These are phyloP conservation scores for Parapsyche elsis DNA, from an alignment of 1,140 invertebrate genomes.

Conservation along the genomic window DNA sequence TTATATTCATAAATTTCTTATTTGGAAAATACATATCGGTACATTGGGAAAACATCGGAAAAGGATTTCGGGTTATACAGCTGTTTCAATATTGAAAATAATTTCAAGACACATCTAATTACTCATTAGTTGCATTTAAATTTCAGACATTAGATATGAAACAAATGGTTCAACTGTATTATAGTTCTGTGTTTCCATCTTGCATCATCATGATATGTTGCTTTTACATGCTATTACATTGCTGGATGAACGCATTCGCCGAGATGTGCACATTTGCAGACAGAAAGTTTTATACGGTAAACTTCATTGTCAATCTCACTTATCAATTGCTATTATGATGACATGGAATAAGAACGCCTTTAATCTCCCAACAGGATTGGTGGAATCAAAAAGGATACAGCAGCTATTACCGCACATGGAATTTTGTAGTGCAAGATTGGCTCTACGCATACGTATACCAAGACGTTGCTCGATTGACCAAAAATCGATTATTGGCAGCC, in stretches of 20 bases:
- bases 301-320: neutral
- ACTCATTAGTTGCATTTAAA: too few species aligned
- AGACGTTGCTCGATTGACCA: constrained; percentile 75
- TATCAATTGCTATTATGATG: neutral
- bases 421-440: constrained; percentile 94
- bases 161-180: constrained; percentile 66
- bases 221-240: constrained; percentile 88
- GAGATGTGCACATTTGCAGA: constrained; percentile 90
- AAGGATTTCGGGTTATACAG: constrained; percentile 61
- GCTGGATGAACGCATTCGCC: constrained; percentile 89
- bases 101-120: too few species aligned
- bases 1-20: constrained; percentile 83
- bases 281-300: constrained; percentile 82
- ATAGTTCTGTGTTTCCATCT: constrained; percentile 76
- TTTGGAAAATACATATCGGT: constrained; percentile 72
- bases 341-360: neutral
- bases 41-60: constrained; percentile 23
- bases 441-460: constrained; percentile 91
- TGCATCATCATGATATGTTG: constrained; percentile 77
- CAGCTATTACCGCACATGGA: constrained; percentile 92
- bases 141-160: constrained; percentile 5
- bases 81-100: constrained; percentile 61
- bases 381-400: constrained; percentile 89
- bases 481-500: constrained; percentile 67
- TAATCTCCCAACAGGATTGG: constrained; percentile 79